Conservation (phyloP, 2,797 vertebrate species). For the Tangara arthus region DNA sequence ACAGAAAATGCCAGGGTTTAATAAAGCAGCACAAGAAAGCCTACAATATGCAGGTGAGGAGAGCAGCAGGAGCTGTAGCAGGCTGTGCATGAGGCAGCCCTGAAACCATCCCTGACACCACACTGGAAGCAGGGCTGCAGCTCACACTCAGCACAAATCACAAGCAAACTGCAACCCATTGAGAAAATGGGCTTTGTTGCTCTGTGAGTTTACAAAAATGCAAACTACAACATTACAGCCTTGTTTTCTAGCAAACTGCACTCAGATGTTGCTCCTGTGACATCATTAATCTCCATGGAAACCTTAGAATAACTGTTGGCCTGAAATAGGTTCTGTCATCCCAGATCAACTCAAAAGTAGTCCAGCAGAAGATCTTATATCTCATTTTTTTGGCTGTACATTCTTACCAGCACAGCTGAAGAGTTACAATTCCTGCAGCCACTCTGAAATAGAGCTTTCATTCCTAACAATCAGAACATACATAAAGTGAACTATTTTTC, state of each 20-base stretch:
- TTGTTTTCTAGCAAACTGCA: constrained; percentile 71
- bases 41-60: neutral
- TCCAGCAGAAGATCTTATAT: constrained; percentile 52
- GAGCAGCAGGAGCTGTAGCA: neutral
- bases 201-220: neutral
- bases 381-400: constrained; percentile 26
- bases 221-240: constrained; percentile 16
- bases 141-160: neutral
- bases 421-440: neutral
- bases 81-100: neutral
- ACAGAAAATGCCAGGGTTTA: neutral
- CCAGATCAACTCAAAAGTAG: constrained; percentile 63
- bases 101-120: neutral
- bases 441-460: constrained; percentile 29
- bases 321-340: constrained; percentile 78
- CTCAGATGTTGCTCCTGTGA: constrained; percentile 81
- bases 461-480: constrained; percentile 13
- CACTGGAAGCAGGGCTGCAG: neutral
- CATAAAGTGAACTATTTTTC: constrained; percentile 5
- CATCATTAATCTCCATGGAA: constrained; percentile 84
- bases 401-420: constrained; percentile 19
- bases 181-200: neutral
- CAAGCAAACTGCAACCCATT: neutral
- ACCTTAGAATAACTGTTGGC: constrained; percentile 70
- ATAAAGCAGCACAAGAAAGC: neutral